A percentile compares a stretch with the other conserved stretches of the same genome.
Conservation (phyloP, 2,888 invertebrate species). For the Drosophila algonquin region DNA sequence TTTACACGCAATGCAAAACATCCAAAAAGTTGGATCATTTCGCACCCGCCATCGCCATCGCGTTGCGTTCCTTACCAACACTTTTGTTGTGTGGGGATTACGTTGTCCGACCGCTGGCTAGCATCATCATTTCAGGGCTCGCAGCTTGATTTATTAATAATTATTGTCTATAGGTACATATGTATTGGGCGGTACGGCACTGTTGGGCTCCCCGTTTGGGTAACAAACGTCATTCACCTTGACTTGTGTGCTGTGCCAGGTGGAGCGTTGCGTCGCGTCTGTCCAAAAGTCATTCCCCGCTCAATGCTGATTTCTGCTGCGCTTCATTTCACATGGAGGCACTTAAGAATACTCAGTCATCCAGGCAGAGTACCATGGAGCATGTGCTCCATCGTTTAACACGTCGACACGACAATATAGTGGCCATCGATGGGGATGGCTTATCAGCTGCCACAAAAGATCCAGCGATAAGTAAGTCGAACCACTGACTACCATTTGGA, state of each 20-base stretch:
- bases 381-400: conserved; percentile 8
- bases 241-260: conserved; percentile 56
- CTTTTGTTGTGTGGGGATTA: conserved; percentile 5
- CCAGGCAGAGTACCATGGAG: conserved; percentile 10
- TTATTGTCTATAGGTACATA: conserved; percentile 39
- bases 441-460: conserved; percentile 53
- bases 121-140: conserved; percentile 49
- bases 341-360: conserved; percentile 1
- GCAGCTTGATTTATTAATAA: conserved; percentile 73
- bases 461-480: conserved; percentile 41
- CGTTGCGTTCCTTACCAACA: conserved; percentile 1
- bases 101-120: conserved; percentile 13
- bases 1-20: conserved; percentile 45
- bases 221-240: conserved; percentile 71
- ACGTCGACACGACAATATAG: conserved; percentile 40
- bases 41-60: conserved; percentile 6
- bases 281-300: conserved; percentile 61
- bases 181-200: conserved; percentile 1
- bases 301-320: conserved; percentile 28
- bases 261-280: conserved; percentile 4
- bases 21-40: conserved; percentile 19
- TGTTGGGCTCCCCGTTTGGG: conserved; percentile 15
- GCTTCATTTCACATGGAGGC: conserved; percentile 33
- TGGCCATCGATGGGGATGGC: conserved; percentile 17
- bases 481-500: conserved; percentile 34